phyloP scores from a whole-genome alignment of 92 coral and sea anemone genomes.

The Galaxea fascicularis region DNA sequence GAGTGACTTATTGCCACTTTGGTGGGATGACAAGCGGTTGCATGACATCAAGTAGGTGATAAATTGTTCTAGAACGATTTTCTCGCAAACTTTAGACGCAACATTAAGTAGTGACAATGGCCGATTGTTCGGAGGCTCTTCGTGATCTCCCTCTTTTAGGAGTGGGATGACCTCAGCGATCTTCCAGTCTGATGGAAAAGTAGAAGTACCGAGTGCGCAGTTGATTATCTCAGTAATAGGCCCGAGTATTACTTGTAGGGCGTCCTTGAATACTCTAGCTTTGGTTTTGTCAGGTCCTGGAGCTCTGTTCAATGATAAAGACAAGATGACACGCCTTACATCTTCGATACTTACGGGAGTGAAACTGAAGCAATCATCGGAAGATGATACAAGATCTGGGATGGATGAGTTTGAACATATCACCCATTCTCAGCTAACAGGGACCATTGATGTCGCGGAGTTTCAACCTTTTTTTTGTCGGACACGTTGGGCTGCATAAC shows the following conservation, averaged over 20 bases:
- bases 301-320: constrained; percentile 30
- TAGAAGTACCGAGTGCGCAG: constrained; percentile 33
- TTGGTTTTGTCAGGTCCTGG: constrained; percentile 29
- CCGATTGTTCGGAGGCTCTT: constrained; percentile 32
- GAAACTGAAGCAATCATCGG: neutral
- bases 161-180: constrained; percentile 32
- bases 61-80: neutral
- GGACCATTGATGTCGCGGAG: no score
- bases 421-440: no score
- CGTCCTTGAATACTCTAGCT: constrained; percentile 10
- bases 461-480: no score
- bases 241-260: constrained; percentile 25
- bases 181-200: constrained; percentile 38
- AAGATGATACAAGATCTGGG: neutral
- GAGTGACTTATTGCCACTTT: no score
- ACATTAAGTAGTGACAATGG: constrained; percentile 41
- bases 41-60: no score
- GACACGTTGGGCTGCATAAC: no score
- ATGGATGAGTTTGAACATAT: neutral
- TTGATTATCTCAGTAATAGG: constrained; percentile 30
- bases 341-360: neutral
- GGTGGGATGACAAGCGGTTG: neutral
- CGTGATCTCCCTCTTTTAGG: no score
- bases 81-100: constrained; percentile 4
- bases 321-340: neutral